phyloP scores from a whole-genome alignment of 2,888 invertebrate genomes.

The Ceriagrion tenellum region DNA sequence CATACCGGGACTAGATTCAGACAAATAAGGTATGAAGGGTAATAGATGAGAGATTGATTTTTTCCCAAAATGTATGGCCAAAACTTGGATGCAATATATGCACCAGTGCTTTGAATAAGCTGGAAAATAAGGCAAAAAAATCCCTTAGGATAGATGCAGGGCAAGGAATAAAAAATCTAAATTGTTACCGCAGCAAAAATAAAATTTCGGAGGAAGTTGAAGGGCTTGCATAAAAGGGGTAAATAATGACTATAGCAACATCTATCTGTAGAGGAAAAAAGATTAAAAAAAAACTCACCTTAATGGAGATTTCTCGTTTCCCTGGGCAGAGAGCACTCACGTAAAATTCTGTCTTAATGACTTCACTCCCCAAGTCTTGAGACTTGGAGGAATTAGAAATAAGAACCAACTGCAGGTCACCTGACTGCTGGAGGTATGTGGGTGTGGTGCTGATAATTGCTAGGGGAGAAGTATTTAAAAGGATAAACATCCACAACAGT shows the following conservation, averaged over 20 bases:
- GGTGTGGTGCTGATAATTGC: conserved; percentile 51
- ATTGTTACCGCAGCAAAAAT: too few relatives aligned
- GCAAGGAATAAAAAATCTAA: too few relatives aligned
- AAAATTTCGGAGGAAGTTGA: too few relatives aligned
- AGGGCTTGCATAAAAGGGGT: not conserved
- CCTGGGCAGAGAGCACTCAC: conserved; percentile 83
- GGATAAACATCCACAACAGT: too few relatives aligned
- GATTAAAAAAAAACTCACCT: conserved; percentile 76
- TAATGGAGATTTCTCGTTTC: conserved; percentile 81
- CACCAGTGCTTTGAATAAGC: too few relatives aligned
- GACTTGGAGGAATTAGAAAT: conserved; percentile 80
- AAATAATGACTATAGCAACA: conserved; percentile 4
- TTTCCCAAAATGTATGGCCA: too few relatives aligned
- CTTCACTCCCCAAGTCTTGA: conserved; percentile 92
- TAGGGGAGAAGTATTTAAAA: not conserved
- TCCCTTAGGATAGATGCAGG: too few relatives aligned
- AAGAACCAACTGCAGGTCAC: conserved; percentile 76
- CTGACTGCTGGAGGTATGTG: conserved; percentile 30
- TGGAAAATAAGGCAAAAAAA: too few relatives aligned
- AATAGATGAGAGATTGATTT: too few relatives aligned
- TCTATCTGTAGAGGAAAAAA: not conserved
- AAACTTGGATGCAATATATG: too few relatives aligned
- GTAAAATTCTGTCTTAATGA: conserved; percentile 84
- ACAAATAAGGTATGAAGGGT: too few relatives aligned
- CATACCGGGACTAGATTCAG: too few relatives aligned